Conservation (phyloP, 1,140 invertebrate species). For the Temnothorax nylanderi region DNA sequence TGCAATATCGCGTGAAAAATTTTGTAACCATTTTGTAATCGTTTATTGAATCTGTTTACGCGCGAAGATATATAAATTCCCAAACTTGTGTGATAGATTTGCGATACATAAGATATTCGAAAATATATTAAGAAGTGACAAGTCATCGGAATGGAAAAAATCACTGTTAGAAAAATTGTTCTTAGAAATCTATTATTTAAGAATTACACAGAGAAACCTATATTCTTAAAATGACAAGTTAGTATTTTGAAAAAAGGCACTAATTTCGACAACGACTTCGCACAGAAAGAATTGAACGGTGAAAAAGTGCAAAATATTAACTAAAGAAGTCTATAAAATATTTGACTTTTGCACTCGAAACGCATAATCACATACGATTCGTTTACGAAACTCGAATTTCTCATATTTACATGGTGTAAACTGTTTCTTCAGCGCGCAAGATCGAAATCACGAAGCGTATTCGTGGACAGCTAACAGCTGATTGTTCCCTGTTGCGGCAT, state of each 20-base stretch:
- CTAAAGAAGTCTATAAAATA: background rate
- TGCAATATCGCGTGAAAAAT: background rate
- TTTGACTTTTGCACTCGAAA: conserved; percentile 25
- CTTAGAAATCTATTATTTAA: background rate
- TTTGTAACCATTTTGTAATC: background rate
- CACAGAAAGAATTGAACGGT: background rate
- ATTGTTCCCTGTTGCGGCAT: conserved; percentile 71
- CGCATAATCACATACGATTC: background rate
- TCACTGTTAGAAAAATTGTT: background rate
- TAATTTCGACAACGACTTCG: background rate
- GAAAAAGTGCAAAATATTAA: background rate
- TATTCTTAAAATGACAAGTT: background rate
- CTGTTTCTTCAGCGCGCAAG: background rate
- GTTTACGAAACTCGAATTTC: background rate
- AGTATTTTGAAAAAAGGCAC: background rate
- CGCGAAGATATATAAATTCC: background rate
- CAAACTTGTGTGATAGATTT: background rate
- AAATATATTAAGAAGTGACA: background rate
- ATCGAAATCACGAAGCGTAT: conserved; percentile 51
- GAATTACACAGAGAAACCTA: background rate
- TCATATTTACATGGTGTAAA: background rate
- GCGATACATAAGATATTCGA: background rate
- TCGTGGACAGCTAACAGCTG: conserved; percentile 73
- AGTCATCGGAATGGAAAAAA: background rate
- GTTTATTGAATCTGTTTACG: background rate